Base-by-base conservation (phyloP, 1,140 invertebrate species). In the Drosophila mojavensis region DNA sequence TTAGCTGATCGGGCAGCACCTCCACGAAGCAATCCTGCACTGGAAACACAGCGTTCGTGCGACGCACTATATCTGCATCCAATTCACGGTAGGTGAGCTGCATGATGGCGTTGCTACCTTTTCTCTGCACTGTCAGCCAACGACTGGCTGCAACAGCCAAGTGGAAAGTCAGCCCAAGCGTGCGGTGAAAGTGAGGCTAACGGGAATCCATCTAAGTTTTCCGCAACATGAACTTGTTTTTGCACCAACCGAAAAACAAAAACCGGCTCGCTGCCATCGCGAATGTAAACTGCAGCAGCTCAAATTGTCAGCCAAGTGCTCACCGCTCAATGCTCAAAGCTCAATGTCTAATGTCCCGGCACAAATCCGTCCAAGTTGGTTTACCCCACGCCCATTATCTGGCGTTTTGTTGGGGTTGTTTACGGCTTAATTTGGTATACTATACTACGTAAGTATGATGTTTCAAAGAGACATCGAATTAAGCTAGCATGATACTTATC, bases 11-110 rank as follows among this genome's bases (percentile, higher is more conserved):
- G 0, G 96, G 96, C 80, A 96, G 94, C 1, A 96, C 95, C 84
- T 95, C 94, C 4, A 96, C 93, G 89, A 97, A 94, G 75, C 95
- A 94, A 76, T 95, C 94, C 78, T 95, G 94, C 1, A 94, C 94
- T 2, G 94, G 94, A 68, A 95, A 96, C 79, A 96, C 94, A 28
- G 93, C 92, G 79, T 97, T 95, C 45, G 96, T 91, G 65, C 94
- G 94, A 26, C 36, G 94, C 91, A 4, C 94, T 2, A 94, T 92
- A 51, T 94, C 93, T n/a, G 94, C 94, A 54, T 95, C 94, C 9
- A 96, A 73, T 39, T 95, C 94, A 6, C 93, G 93, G 91, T 94
- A 96, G 4, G 91, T 94, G 24, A 96, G 90, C 67, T 90, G 76
- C 93, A 94, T 94, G 67, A 4, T 30, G n/a, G 5, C 7, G 43